Percentiles rank a stretch among this genome's conserved stretches.
These are phyloP conservation scores for Eulemur albifrons DNA, from an alignment of 2,797 vertebrate genomes.

Conservation along the genomic window DNA sequence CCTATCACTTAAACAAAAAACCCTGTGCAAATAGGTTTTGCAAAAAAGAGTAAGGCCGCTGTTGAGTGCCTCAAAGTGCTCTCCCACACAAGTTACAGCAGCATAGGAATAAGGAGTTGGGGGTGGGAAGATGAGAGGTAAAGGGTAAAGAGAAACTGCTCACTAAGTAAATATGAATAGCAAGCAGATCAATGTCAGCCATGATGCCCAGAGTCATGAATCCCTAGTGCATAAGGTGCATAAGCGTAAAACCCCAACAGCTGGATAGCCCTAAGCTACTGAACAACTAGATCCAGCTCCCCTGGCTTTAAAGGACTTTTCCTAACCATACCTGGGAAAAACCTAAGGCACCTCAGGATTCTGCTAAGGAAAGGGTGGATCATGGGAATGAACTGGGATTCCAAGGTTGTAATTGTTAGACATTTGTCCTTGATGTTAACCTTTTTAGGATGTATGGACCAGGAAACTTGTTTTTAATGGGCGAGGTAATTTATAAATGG, in stretches of 20 bases:
- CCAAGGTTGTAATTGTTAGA: background rate
- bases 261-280: background rate
- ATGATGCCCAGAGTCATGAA: background rate
- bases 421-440: background rate
- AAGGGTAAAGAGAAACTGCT: background rate
- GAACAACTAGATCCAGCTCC: background rate
- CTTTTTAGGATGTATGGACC: background rate
- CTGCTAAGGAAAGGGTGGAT: background rate
- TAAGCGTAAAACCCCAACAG: background rate
- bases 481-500: background rate
- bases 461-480: background rate
- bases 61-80: background rate
- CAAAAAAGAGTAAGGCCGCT: background rate
- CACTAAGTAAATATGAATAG: background rate
- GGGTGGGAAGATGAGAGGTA: background rate
- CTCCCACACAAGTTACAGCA: background rate
- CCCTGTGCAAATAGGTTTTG: background rate
- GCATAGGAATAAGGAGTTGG: background rate
- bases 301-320: background rate
- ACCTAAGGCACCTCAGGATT: background rate
- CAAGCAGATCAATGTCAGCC: background rate
- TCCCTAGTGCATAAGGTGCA: background rate
- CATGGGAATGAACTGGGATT: background rate
- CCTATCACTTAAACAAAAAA: background rate
- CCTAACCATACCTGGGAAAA: background rate